A percentile compares a stretch with the other conserved stretches of the same genome.
phyloP scores from a whole-genome alignment of 2,888 invertebrate species.

The Apocheima hispidaria region DNA sequence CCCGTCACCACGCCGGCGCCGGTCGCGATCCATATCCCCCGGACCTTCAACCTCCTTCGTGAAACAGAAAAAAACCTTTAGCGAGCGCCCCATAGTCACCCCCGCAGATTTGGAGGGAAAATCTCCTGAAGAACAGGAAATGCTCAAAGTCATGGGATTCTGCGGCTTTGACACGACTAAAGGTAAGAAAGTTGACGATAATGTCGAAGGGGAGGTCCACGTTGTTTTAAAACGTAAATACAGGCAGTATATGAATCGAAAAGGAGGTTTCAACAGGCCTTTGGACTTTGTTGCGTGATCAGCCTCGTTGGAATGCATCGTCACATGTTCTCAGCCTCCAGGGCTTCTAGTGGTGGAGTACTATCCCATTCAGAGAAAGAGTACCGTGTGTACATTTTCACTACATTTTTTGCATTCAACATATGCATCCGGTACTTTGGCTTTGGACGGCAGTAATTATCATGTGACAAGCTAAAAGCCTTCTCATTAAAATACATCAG shows the following conservation, averaged over 20 bases:
- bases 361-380: slow-evolving; percentile 60
- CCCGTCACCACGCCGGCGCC: slow-evolving; percentile 64
- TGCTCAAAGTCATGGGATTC: slow-evolving; percentile 99
- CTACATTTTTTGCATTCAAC: too few species aligned
- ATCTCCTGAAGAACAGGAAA: slow-evolving; percentile 95
- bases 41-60: slow-evolving; percentile 73
- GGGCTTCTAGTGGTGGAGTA: slow-evolving; percentile 29
- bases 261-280: slow-evolving; percentile 99
- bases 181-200: slow-evolving; percentile 97
- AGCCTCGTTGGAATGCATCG: slow-evolving; percentile 9
- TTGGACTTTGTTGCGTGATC: slow-evolving; percentile 96
- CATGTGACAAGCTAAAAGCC: slow-evolving; percentile 60
- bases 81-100: slow-evolving; percentile 88
- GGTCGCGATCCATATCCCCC: slow-evolving; percentile 72
- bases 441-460: too few species aligned
- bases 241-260: slow-evolving; percentile 99
- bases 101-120: slow-evolving; percentile 96
- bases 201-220: slow-evolving; percentile 97
- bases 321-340: slow-evolving; percentile 34
- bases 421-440: too few species aligned
- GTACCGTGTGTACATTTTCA: too few species aligned
- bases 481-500: slow-evolving; percentile 47
- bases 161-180: slow-evolving; percentile 98
- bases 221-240: slow-evolving; percentile 98
- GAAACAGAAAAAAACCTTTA: slow-evolving; percentile 73